Evolutionary conservation across 2,113 vertebrate species (phyloP), one percentile per base, ranked within the genome.

Genomic region (Strix uralensis): DNA sequence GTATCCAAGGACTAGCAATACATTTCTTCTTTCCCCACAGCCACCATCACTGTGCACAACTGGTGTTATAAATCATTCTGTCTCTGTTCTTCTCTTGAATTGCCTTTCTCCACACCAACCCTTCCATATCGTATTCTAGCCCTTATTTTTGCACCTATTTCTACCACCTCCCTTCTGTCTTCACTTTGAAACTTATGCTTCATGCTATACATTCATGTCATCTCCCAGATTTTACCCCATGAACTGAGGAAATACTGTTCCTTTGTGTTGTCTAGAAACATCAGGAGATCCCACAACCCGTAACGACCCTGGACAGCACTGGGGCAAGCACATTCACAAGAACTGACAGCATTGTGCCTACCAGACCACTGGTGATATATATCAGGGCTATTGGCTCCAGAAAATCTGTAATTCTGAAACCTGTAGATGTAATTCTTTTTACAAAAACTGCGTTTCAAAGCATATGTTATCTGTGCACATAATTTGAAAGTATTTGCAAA

Each of bases 261-360:
- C 19, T 90, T 25, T 83, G 38, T 52, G 30, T 11, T 70, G 47
- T 71, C 19, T n/a, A 36, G 52, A 82, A 87, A 74, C 0, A 0
- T 26, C 18, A 52, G n/a, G 47, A 61, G 8, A 85, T 75, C 34
- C 12, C 9, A 62, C 36, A 82, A 40, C 19, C 16, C 0, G 0
- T 49, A 71, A 72, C 0, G 0, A 59, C 18, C n/a, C 30, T 74
- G 61, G 34, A 55, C 16, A 65, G 10, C 8, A 21, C 8, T 11
- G 29, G 7, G 17, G 11, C 40, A 44, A 78, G 14, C 21, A 34
- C 3, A 30, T 30, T 71, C 5, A 0, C 36, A 79, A 36, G 20
- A 44, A 49, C 7, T 70, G 14, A 71, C 1, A 2, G 2, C 26
- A 27, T 5, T 40, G 30, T 40, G 19, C 19, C 7, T 38, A 25